Evolutionary conservation across 2,797 vertebrate species (phyloP).

Genomic region (Valencia hispanica): DNA sequence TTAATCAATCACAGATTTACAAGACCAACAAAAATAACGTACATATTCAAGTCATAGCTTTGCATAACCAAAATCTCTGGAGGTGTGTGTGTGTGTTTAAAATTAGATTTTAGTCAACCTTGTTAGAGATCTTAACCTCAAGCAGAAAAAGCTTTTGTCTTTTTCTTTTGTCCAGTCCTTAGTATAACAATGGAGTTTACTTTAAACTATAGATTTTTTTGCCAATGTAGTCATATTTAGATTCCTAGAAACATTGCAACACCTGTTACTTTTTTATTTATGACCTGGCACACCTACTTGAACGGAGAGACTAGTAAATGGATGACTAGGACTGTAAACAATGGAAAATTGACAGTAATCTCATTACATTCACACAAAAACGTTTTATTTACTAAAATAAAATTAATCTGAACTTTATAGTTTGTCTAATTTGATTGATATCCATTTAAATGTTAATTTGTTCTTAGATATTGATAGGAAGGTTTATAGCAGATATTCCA

Average conservation of each 20-base stretch:
- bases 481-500: not conserved
- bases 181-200: not conserved
- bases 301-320: not conserved
- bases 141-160: not conserved
- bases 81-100: not conserved
- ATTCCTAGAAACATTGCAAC: not conserved
- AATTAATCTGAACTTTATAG: not conserved
- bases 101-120: not conserved
- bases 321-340: not conserved
- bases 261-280: not conserved
- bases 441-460: not conserved
- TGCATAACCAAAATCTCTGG: not conserved
- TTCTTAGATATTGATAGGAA: not conserved
- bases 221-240: not conserved
- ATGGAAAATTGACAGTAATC: not conserved
- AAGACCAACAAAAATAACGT: no score
- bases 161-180: not conserved
- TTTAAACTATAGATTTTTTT: not conserved
- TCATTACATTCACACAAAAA: not conserved
- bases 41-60: not conserved
- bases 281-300: not conserved
- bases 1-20: conserved; percentile 51
- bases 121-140: not conserved
- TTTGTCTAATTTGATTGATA: not conserved
- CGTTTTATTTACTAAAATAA: not conserved